phyloP scores from a whole-genome alignment of 2,113 vertebrate genomes.

The Dryoscopus gambensis region DNA sequence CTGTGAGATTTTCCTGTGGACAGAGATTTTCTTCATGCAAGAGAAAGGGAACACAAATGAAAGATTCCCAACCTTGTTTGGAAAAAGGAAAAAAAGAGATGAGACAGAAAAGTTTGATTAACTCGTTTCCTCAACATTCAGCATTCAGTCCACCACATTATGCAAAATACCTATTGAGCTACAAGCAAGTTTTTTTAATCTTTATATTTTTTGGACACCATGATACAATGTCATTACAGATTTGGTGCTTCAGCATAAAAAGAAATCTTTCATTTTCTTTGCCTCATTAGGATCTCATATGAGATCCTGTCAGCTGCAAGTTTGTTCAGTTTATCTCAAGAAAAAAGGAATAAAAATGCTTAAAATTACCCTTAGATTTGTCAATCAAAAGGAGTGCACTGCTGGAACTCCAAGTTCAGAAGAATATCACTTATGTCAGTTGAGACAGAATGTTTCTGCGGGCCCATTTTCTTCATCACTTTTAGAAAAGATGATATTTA shows the following conservation, averaged over 20 bases:
- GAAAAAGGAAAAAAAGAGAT: neutral
- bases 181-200: neutral
- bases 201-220: neutral
- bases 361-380: neutral
- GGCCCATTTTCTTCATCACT: neutral
- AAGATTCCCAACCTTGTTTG: neutral
- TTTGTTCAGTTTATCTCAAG: slow-evolving; percentile 1
- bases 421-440: neutral
- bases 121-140: neutral
- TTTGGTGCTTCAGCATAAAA: neutral
- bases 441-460: neutral
- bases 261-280: neutral
- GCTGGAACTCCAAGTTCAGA: neutral
- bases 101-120: neutral
- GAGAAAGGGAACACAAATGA: neutral
- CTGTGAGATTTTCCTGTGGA: neutral
- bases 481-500: neutral
- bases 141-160: neutral
- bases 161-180: neutral
- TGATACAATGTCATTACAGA: neutral
- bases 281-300: neutral
- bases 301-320: neutral
- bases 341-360: slow-evolving; percentile 14
- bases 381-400: neutral
- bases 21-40: neutral